Conservation (phyloP, 2,888 invertebrate genomes). For the Mycalesis mineus region DNA sequence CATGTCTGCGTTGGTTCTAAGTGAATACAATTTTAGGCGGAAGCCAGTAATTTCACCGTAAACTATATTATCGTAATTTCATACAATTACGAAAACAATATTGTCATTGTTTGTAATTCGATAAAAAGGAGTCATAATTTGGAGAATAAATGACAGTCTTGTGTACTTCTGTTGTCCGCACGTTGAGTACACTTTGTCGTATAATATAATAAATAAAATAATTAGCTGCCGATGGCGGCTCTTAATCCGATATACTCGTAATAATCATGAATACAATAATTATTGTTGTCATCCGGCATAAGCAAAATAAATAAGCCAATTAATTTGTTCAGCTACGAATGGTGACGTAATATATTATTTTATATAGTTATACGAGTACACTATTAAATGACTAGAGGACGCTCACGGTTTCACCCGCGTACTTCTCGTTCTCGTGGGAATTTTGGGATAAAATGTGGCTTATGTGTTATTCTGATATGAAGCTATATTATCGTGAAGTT, state of each 20-base stretch:
- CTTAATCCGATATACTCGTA: neutral
- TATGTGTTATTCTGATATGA: too few relatives aligned
- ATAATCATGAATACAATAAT: neutral
- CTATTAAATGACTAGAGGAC: too few relatives aligned
- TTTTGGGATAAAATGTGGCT: too few relatives aligned
- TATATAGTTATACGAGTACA: too few relatives aligned
- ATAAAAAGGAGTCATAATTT: conserved; percentile 8
- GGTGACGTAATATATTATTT: neutral
- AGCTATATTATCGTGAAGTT: too few relatives aligned
- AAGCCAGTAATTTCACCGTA: conserved; percentile 19
- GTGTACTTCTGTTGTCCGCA: neutral
- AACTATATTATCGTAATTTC: conserved; percentile 23
- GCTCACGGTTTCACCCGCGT: too few relatives aligned
- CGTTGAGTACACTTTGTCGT: neutral
- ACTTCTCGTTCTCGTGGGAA: too few relatives aligned
- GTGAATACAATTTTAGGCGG: conserved; percentile 15
- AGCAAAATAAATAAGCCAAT: conserved; percentile 1
- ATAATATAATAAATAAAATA: neutral
- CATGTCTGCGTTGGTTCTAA: conserved; percentile 3
- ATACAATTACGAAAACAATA: conserved; percentile 26
- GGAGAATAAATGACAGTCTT: neutral
- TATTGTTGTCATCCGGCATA: neutral
- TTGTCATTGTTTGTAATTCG: conserved; percentile 21
- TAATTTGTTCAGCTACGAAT: neutral
- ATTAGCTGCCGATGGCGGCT: neutral